phyloP scores from a whole-genome alignment of 2,797 vertebrate genomes.

The Megalops cyprinoides region DNA sequence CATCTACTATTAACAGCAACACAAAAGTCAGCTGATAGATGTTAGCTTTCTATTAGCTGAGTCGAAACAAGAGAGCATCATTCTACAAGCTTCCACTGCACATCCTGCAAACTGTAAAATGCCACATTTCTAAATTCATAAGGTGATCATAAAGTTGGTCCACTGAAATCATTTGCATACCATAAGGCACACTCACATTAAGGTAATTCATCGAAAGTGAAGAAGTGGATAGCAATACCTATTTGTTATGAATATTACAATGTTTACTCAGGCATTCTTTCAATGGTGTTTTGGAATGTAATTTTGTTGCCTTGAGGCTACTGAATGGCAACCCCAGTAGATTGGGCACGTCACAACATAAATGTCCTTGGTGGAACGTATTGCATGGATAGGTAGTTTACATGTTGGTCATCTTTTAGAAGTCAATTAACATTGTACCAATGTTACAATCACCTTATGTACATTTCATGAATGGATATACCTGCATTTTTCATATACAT shows the following conservation, averaged over 20 bases:
- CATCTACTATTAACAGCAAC: slow-evolving; percentile 39
- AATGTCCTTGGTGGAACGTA: slow-evolving; percentile 8
- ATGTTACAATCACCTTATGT: slow-evolving; percentile 37
- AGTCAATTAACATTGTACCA: slow-evolving; percentile 25
- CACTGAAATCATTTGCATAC: slow-evolving; percentile 17
- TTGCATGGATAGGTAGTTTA: neutral
- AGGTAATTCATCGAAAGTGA: slow-evolving; percentile 3
- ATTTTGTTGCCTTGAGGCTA: slow-evolving; percentile 13
- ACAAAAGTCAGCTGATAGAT: slow-evolving; percentile 22
- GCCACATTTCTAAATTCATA: slow-evolving; percentile 33
- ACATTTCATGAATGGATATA: slow-evolving; percentile 18
- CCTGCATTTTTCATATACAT: slow-evolving; percentile 15
- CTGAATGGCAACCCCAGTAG: slow-evolving; percentile 4
- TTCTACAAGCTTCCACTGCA: slow-evolving; percentile 38
- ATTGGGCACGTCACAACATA: slow-evolving; percentile 7
- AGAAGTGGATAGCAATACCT: neutral
- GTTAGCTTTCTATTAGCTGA: slow-evolving; percentile 33
- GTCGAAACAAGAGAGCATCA: slow-evolving; percentile 27
- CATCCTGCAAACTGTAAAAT: slow-evolving; percentile 41
- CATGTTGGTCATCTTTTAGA: neutral
- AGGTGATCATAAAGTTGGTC: slow-evolving; percentile 38
- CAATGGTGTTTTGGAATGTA: slow-evolving; percentile 14
- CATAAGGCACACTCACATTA: slow-evolving; percentile 24
- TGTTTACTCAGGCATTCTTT: slow-evolving; percentile 1
- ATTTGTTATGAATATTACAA: neutral